Base-by-base conservation (phyloP, 92 coral and sea anemone genomes). In the Bergia puertoricense region DNA sequence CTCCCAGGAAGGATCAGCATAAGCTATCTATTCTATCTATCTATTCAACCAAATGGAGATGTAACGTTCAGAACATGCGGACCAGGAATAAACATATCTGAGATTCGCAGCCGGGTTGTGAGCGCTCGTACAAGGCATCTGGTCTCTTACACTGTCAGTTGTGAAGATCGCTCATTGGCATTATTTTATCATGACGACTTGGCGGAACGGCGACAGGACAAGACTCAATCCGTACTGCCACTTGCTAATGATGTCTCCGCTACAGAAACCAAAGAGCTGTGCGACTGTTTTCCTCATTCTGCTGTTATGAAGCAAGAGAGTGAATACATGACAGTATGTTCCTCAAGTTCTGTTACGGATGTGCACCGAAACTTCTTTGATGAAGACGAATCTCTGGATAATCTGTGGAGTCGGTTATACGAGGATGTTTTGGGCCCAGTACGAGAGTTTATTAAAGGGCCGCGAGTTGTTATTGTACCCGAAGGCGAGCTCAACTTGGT, bases 141-240 rank as follows among this genome's bases (percentile, higher is more conserved):
- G 42, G 23, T 0, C 5, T 0, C 20, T 48, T 41, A 2, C 74
- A 68, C 6, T 8, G 40, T 43, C 5, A 79, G 18, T 3, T 88
- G 90, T 20, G 86, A 88, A 43, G 86, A 88, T 68, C 90, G 90
- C 36, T 88, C 90, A 23, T 40, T 72, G 39, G 22, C 76, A 39
- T 72, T n/a, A 22, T 40, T 72, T n/a, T 72, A 72, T 39, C 39
- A 37, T 22, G 76, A 37, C 15, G 76, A 72, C 22, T 37, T 6
- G 13, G 7, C 2, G 76, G 41, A 72, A 37, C 76, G 7, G 15
- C 11, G 4, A 15, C 37, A 37, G 43, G 10, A 37, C 44, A n/a
- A 23, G 15, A 6, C 8, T n/a, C 15, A 39, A 10, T 72, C 76
- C 41, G 4, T 23, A 5, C 15, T 36, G 8, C 54, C 54, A 48